Evolutionary conservation across 1,140 invertebrate species (phyloP).

Genomic region (Apis mellifera): DNA sequence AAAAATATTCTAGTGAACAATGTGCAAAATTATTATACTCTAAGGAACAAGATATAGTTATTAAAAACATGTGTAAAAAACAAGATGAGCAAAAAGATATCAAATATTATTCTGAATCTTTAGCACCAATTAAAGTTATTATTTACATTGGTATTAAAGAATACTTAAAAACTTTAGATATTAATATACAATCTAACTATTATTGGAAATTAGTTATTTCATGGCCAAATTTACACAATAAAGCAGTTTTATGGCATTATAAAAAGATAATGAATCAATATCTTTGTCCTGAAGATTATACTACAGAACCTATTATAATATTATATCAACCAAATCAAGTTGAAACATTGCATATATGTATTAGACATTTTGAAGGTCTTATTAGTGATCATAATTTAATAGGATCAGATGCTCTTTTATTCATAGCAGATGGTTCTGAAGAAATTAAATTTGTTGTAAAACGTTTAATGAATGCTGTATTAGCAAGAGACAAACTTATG

Average conservation of each 20-base stretch:
- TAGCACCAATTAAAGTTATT: slow-evolving; percentile 68
- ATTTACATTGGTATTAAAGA: slow-evolving; percentile 74
- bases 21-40: slow-evolving; percentile 81
- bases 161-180: slow-evolving; percentile 64
- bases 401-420: slow-evolving; percentile 74
- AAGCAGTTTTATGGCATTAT: slow-evolving; percentile 68
- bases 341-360: slow-evolving; percentile 73
- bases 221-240: slow-evolving; percentile 78
- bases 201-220: slow-evolving; percentile 88
- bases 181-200: slow-evolving; percentile 71
- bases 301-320: slow-evolving; percentile 72
- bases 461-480: slow-evolving; percentile 72
- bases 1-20: slow-evolving; percentile 78
- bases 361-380: slow-evolving; percentile 73
- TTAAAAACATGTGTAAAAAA: slow-evolving; percentile 79
- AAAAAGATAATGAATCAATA: slow-evolving; percentile 73
- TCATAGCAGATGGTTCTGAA: slow-evolving; percentile 69
- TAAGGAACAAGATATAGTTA: slow-evolving; percentile 80
- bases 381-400: slow-evolving; percentile 63
- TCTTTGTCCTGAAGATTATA: slow-evolving; percentile 64
- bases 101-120: slow-evolving; percentile 15
- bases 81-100: not conserved
- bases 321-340: slow-evolving; percentile 67
- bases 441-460: slow-evolving; percentile 53
- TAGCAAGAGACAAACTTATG: slow-evolving; percentile 72